Evolutionary conservation across 2,113 vertebrate species (phyloP), one percentile per base, ranked within the genome.

Genomic region (Marmota monax): DNA sequence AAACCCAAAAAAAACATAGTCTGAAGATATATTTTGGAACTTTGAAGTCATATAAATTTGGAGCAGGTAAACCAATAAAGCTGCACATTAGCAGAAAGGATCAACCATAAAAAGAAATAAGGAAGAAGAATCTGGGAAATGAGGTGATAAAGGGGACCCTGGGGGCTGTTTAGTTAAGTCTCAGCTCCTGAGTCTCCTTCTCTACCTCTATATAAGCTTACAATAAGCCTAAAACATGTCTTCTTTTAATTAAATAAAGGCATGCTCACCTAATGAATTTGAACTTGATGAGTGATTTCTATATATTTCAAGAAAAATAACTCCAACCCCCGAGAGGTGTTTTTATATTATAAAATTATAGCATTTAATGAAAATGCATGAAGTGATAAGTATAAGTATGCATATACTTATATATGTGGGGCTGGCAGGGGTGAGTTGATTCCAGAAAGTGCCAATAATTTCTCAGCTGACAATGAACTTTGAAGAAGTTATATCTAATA

Each of bases 391-490:
- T 58, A 12, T 67, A 84, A 77, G 6, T 12, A 95, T 39, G 58
- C 3, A 45, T 8, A 45, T 45, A 45, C 45, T 45, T 45, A 45
- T 45, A 45, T 45, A 9, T n/a, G 10, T 8, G 18, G 18, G 6
- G 23, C 16, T 1, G 7, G 6, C 8, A 53, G 1, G 2, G 51
- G 1, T 76, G 27, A 63, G 11, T 25, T 61, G 12, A 92, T 67
- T 34, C 32, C 5, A 89, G 56, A 29, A 51, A 84, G 87, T 65
- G 42, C 1, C 37, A 84, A 74, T 29, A 7, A 93, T 45, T 65
- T 87, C 39, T 93, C 13, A 37, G 20, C 32, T 83, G 29, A 93
- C 95, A 93, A 91, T 67, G 32, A 93, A 92, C 51, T 84, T 69
- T 37, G 27, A 87, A 80, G 10, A 78, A 87, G 48, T 90, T 1